Conservation (phyloP, 2,797 vertebrate genomes). For the Orientallactaga sibirica region DNA sequence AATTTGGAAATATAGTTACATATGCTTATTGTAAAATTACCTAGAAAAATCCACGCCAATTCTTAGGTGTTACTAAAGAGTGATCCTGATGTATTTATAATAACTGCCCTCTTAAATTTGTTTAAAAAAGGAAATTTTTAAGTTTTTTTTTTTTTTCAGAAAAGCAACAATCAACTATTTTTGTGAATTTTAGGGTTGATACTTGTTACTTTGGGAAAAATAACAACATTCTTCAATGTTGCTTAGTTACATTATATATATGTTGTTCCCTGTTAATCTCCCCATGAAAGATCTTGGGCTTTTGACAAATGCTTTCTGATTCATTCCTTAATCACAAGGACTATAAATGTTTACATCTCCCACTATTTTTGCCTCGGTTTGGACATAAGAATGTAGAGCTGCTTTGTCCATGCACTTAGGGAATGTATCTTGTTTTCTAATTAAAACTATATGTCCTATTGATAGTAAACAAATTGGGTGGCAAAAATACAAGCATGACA, state of each 20-base stretch:
- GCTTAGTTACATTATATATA: neutral
- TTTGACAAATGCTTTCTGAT: conserved; percentile 64
- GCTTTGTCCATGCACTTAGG: conserved; percentile 24
- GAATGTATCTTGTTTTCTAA: conserved; percentile 49
- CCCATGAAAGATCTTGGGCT: conserved; percentile 18
- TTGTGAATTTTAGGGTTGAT: conserved; percentile 6
- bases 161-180: neutral
- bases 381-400: conserved; percentile 58
- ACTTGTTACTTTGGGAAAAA: conserved; percentile 2
- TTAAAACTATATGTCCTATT: conserved; percentile 37
- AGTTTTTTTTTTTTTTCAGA: neutral
- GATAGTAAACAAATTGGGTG: conserved; percentile 55
- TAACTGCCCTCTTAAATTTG: neutral
- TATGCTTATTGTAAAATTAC: conserved; percentile 2
- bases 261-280: conserved; percentile 31
- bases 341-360: conserved; percentile 62
- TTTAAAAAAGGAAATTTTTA: neutral
- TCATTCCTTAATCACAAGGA: conserved; percentile 62
- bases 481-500: conserved; percentile 22
- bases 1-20: neutral
- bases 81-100: neutral
- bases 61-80: neutral
- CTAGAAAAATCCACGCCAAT: neutral
- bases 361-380: conserved; percentile 62
- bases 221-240: conserved; percentile 30